Conservation (phyloP, 1,140 invertebrate genomes). For the Bombus confusus region DNA sequence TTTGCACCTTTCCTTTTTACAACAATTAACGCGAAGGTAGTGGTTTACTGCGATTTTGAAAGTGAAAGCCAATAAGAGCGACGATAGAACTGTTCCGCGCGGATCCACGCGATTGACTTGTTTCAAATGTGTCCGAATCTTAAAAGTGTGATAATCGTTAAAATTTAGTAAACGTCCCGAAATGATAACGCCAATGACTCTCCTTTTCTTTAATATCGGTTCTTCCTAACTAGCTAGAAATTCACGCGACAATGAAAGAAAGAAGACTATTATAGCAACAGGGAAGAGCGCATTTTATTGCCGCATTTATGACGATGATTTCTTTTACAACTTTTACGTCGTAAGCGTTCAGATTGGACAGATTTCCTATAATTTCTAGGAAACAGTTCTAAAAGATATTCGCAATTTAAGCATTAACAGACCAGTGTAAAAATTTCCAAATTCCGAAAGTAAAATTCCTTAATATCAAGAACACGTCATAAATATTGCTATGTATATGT, state of each 20-base stretch:
- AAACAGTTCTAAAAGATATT: neutral
- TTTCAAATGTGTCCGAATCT: neutral
- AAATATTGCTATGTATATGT: neutral
- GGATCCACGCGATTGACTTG: neutral
- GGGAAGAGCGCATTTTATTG: neutral
- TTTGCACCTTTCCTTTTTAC: constrained; percentile 39
- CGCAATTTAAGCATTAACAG: neutral
- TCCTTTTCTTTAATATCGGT: neutral
- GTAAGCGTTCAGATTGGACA: neutral
- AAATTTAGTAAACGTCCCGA: no score
- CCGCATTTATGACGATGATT: neutral
- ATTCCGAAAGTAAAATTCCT: neutral
- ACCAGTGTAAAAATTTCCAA: neutral
- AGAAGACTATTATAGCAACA: neutral
- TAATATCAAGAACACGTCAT: neutral
- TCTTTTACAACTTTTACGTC: neutral
- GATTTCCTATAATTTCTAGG: neutral
- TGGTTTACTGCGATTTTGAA: constrained; percentile 25
- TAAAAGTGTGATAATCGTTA: neutral
- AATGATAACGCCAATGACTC: no score
- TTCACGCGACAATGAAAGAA: neutral
- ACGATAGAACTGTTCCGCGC: constrained; percentile 22
- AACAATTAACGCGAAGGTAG: constrained; percentile 24
- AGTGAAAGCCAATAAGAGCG: constrained; percentile 45
- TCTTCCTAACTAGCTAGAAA: neutral